Base-by-base conservation (phyloP, 1,140 invertebrate genomes). In the Trypoxylus dichotomus region DNA sequence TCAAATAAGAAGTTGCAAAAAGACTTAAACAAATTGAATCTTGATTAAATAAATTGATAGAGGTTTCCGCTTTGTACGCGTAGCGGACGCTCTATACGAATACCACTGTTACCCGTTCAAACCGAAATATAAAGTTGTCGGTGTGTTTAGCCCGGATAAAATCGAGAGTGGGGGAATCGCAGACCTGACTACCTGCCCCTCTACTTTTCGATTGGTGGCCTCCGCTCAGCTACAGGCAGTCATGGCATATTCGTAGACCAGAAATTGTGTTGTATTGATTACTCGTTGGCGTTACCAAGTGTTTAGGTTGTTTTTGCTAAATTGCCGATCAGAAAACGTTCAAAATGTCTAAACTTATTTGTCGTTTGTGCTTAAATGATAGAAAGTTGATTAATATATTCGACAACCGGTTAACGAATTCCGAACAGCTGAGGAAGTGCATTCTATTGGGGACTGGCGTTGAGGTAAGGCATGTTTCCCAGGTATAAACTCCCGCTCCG, bases 391-490 rank as follows among this genome's bases (percentile, higher is more conserved):
- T 68, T 27, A 24, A 68, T 68, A 27, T 68, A 13, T 68, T 68
- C 27, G 60, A 68, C 21, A 29, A 7, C 8, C 19, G 60, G 11
- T 2, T 68, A 15, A 68, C 60, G 27, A 68, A 68, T 24, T 68
- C 60, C 7, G 60, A 68, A 68, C 60, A 68, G 60, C 27, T 68
- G 27, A 68, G 60, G 15, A 68, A 68, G 15, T 68, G 60, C 24
- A 68, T 68, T 27, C 60, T 68, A 7, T 24, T 68, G 13, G 60
- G 7, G 21, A 68, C 60, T 10, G 60, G 60, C 60, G 60, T 68
- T 6, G 60, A 68, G 60, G 60, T 68, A 68, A 68, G 60, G 21
- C 24, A 68, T 27, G 7, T 68, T 6, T 25, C 60, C 5, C n/a
- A 19, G 15, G 15, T 54, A 54, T 54, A 54, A 54, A 54, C 47